phyloP scores from a whole-genome alignment of 2,888 invertebrate species.

The Chorisops tibialis region DNA sequence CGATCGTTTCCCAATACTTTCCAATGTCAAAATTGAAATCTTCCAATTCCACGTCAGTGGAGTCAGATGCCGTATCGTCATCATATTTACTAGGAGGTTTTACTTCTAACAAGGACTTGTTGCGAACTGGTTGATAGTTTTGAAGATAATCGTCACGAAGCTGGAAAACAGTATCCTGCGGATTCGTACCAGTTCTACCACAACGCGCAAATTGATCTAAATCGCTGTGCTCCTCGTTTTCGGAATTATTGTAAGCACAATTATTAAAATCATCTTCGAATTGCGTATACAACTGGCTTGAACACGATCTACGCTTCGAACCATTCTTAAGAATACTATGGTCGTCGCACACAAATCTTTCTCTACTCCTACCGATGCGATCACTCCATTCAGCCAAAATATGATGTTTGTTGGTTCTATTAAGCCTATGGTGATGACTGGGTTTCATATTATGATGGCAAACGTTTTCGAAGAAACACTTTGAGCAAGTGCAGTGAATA shows the following conservation, averaged over 20 bases:
- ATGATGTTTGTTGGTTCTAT: slow-evolving; percentile 40
- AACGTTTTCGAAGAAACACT: slow-evolving; percentile 48
- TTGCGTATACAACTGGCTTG: slow-evolving; percentile 39
- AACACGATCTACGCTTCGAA: background rate
- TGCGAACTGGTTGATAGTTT: slow-evolving; percentile 40
- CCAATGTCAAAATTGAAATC: slow-evolving; percentile 52
- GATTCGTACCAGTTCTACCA: slow-evolving; percentile 46
- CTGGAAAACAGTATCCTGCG: slow-evolving; percentile 50
- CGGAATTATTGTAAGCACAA: background rate
- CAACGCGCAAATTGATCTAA: slow-evolving; percentile 49
- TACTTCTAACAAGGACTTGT: slow-evolving; percentile 50
- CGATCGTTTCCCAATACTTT: slow-evolving; percentile 52
- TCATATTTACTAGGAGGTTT: slow-evolving; percentile 47
- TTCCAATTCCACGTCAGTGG: slow-evolving; percentile 51
- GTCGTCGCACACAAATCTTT: slow-evolving; percentile 40
- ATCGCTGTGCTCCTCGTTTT: slow-evolving; percentile 37
- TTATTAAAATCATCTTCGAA: slow-evolving; percentile 44
- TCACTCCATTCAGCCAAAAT: slow-evolving; percentile 48
- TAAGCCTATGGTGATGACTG: slow-evolving; percentile 10
- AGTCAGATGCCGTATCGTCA: slow-evolving; percentile 50
- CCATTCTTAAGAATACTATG: slow-evolving; percentile 38
- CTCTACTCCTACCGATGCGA: slow-evolving; percentile 31
- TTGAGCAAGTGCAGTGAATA: slow-evolving; percentile 49
- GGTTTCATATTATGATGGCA: slow-evolving; percentile 40
- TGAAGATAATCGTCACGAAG: slow-evolving; percentile 47